phyloP scores from a whole-genome alignment of 1,140 invertebrate genomes.

The Diabrotica undecimpunctata region DNA sequence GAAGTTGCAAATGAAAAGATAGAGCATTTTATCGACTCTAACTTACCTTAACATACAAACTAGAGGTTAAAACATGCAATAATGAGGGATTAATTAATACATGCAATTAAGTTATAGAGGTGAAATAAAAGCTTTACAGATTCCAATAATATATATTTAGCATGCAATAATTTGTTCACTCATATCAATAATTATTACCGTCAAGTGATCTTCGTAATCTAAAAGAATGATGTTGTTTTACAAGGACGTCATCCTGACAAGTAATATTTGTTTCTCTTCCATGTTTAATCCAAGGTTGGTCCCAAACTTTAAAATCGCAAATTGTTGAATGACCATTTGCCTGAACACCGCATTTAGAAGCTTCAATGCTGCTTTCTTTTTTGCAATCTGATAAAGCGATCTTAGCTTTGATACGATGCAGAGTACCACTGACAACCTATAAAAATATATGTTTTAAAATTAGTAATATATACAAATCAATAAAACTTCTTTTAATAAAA shows the following conservation, averaged over 20 bases:
- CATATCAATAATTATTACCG: neutral
- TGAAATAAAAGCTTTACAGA: too few species aligned
- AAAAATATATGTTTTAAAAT: neutral
- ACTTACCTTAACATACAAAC: too few species aligned
- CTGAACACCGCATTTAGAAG: constrained; percentile 15
- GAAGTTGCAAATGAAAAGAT: too few species aligned
- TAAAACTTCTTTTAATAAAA: too few species aligned
- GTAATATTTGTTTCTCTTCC: constrained; percentile 50
- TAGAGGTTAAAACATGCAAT: too few species aligned
- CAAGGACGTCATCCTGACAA: constrained; percentile 45
- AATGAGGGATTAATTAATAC: too few species aligned
- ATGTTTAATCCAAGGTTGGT: constrained; percentile 19
- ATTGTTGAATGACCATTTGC: constrained; percentile 7
- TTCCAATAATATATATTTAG: too few species aligned
- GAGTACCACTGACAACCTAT: constrained; percentile 24
- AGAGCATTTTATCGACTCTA: too few species aligned
- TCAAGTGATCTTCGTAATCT: constrained; percentile 21
- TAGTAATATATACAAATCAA: too few species aligned
- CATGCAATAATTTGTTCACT: too few species aligned
- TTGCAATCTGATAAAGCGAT: constrained; percentile 24
- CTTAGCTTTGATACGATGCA: constrained; percentile 24
- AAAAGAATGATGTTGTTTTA: constrained; percentile 19
- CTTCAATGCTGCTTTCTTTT: constrained; percentile 11
- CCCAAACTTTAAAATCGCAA: constrained; percentile 28
- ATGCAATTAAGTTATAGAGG: too few species aligned